These are phyloP conservation scores for Burhinus oedicnemus DNA, from an alignment of 2,113 vertebrate species.

Conservation along the genomic window DNA sequence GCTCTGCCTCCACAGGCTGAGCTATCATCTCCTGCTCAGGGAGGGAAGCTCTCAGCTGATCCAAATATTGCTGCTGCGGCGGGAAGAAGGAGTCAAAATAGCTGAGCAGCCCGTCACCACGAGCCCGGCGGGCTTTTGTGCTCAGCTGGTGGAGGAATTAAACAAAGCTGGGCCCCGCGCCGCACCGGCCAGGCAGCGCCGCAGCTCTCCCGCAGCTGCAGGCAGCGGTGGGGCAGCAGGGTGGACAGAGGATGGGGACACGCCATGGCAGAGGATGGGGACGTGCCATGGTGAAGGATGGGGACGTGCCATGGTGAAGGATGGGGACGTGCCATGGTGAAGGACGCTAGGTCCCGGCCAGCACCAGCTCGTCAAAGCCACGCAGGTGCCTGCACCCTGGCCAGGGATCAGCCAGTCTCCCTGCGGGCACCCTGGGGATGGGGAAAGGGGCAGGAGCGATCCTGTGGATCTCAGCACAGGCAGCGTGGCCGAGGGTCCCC, in stretches of 20 bases:
- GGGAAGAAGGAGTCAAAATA: constrained; percentile 51
- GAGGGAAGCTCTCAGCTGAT: background rate
- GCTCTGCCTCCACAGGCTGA: background rate
- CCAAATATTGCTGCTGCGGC: constrained; percentile 29
- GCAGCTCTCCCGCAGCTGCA: background rate
- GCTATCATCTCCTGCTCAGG: background rate
- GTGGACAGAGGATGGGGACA: background rate
- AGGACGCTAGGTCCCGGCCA: background rate
- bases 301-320: fast-evolving
- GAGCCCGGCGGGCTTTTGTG: background rate
- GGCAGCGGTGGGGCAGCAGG: background rate
- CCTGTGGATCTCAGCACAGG: background rate
- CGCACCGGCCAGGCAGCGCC: background rate
- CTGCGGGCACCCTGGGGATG: background rate
- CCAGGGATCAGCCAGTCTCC: background rate
- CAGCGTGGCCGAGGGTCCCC: fast-evolving
- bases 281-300: background rate
- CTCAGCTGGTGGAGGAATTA: constrained; percentile 7
- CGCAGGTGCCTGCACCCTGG: fast-evolving
- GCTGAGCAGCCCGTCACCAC: constrained; percentile 24
- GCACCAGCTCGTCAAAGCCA: background rate
- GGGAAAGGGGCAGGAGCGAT: fast-evolving
- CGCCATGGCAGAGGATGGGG: background rate
- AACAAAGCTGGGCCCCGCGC: background rate
- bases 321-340: fast-evolving